Base-by-base conservation (phyloP, 2,888 invertebrate genomes). In the Campoplex nolae region DNA sequence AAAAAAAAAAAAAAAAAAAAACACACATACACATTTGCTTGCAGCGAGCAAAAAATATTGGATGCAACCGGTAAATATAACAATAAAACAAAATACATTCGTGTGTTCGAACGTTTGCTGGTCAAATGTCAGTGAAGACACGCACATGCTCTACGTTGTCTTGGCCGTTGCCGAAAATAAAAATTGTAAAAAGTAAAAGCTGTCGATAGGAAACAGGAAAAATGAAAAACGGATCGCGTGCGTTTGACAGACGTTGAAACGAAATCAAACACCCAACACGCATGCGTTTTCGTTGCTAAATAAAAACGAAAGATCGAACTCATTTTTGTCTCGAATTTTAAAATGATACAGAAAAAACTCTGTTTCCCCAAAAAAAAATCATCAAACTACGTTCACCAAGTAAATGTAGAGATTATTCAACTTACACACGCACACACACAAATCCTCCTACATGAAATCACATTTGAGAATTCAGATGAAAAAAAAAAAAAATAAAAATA, bases 351-450 rank as follows among this genome's bases (percentile, higher is more conserved):
- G 77, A 88, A 89, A 86, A 88, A 88, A 89, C 85, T 88, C 87
- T 86, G 84, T 89, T 88, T 89, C 89, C 89, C 88, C 88, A 89
- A 89, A 88, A 87, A 80, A 87, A 82, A 88, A 78, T 85, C 88
- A 85, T 87, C 87, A 83, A 87, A 85, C 88, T 89, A 89, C 88
- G 76, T 87, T 85, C 70, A 84, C 84, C 87, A 82, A 87, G 54
- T 84, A 84, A 84, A 87, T 87, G 79, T 87, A 79, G 84, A 79
- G 84, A 82, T 84, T 75, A n/a, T 84, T 82, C 70, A 82, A 87
- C 87, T 84, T 86, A 89, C 88, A 88, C 83, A 84, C 78, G 42
- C 45, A 80, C 79, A 48, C 84, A 88, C 86, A 81, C 70, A 90
- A 90, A 86, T 85, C 67, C 81, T 84, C 74, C 83, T 78, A 87